Conservation (phyloP, 2,888 invertebrate species). For the Hecatera dysodea region DNA sequence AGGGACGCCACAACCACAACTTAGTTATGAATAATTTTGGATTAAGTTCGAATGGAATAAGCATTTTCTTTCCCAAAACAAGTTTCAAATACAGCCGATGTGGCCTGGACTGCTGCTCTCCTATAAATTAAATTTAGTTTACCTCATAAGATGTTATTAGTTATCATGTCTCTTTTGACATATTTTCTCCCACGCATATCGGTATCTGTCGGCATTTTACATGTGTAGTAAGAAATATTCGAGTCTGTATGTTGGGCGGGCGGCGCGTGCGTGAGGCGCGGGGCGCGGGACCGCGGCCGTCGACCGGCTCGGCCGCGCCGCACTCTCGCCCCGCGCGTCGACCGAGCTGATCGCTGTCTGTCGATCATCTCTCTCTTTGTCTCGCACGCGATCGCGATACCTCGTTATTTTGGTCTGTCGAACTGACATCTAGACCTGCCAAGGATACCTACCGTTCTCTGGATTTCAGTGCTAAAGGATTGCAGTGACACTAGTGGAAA, state of each 20-base stretch:
- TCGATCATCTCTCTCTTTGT: slow-evolving; percentile 78
- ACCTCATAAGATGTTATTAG: slow-evolving; percentile 46
- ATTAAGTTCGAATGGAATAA: not conserved
- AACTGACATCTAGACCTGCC: slow-evolving; percentile 65
- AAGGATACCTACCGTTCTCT: slow-evolving; percentile 73
- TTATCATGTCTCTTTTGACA: slow-evolving; percentile 63
- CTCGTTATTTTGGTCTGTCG: slow-evolving; percentile 82
- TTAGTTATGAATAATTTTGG: not conserved
- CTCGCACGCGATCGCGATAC: slow-evolving; percentile 77
- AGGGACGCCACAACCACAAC: not conserved
- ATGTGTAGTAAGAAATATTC: slow-evolving; percentile 82
- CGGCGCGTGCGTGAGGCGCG: slow-evolving; percentile 82
- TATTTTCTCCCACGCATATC: slow-evolving; percentile 75
- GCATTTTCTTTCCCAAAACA: not conserved
- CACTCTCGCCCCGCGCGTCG: slow-evolving; percentile 85
- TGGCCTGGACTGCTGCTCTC: not conserved
- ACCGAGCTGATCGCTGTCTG: slow-evolving; percentile 72
- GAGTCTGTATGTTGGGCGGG: slow-evolving; percentile 81
- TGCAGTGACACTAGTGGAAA: slow-evolving; percentile 86
- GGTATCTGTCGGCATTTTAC: slow-evolving; percentile 82
- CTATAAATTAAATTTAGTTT: slow-evolving; percentile 24
- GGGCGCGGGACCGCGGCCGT: slow-evolving; percentile 74
- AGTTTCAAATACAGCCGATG: not conserved
- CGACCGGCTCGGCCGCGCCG: slow-evolving; percentile 77
- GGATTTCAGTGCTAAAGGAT: slow-evolving; percentile 89